Conservation (phyloP, 2,113 vertebrate genomes). For the Genyomyrus donnyi region DNA sequence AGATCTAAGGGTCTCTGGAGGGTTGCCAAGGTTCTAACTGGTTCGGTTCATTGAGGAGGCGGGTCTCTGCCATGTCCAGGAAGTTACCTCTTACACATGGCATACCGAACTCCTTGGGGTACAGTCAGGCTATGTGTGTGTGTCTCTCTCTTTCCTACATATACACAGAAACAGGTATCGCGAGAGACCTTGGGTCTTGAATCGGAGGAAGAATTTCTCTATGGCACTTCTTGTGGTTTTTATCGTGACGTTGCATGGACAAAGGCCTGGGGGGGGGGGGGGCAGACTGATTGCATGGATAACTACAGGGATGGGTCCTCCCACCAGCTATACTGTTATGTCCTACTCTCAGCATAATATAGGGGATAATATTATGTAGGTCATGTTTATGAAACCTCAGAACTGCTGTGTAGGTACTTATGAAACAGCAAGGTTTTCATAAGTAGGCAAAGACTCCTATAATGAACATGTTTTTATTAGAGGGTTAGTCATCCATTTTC, state of each 20-base stretch:
- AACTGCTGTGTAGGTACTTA: not conserved
- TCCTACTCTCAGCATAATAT: not conserved
- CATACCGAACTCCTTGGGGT: not conserved
- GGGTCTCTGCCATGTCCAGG: not conserved
- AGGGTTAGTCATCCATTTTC: slow-evolving; percentile 3
- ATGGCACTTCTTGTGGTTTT: not conserved
- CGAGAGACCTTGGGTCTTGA: not conserved
- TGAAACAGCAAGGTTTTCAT: not conserved
- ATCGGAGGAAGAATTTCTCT: not conserved
- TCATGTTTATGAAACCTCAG: not conserved
- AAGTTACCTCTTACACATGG: not conserved
- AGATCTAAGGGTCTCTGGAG: not conserved
- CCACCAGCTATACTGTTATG: not conserved
- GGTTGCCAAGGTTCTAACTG: slow-evolving; percentile 1
- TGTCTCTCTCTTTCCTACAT: not conserved
- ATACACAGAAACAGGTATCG: not conserved
- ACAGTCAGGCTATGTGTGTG: not conserved
- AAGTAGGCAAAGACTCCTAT: not conserved
- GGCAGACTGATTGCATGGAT: not conserved
- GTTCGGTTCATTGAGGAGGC: not conserved
- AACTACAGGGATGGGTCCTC: not conserved
- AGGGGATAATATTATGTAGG: not conserved
- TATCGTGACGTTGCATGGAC: not conserved
- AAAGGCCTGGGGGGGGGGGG: not conserved
- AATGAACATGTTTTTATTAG: not conserved